A percentile compares a stretch with the other conserved stretches of the same genome.
Evolutionary conservation across 2,797 vertebrate species (phyloP).

Genomic region (Gymnopithys bicolor): DNA sequence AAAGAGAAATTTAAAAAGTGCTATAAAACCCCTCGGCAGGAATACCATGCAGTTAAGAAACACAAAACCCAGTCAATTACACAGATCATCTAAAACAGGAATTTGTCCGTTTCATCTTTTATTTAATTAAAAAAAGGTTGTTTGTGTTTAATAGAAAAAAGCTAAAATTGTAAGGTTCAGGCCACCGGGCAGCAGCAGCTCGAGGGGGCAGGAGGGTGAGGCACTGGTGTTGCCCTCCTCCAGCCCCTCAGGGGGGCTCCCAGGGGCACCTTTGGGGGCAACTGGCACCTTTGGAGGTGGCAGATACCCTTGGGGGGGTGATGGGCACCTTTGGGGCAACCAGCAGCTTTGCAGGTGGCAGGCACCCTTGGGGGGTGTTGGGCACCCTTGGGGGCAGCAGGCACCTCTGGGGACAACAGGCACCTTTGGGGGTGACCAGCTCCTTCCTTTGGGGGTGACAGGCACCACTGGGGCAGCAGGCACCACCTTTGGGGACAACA

Average conservation of each 20-base stretch:
- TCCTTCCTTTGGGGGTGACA: neutral
- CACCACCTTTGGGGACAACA: neutral
- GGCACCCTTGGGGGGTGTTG: neutral
- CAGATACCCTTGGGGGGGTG: neutral
- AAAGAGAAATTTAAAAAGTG: slow-evolving; percentile 74
- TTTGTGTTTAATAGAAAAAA: slow-evolving; percentile 72
- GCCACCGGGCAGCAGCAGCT: slow-evolving; percentile 57
- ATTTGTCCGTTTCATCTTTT: slow-evolving; percentile 49
- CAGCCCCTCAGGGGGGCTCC: neutral
- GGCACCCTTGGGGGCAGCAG: neutral
- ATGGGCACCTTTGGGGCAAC: neutral
- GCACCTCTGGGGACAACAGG: neutral
- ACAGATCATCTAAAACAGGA: slow-evolving; percentile 66
- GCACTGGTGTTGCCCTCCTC: neutral
- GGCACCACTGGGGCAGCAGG: neutral
- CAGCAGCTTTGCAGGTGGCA: neutral
- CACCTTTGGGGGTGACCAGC: neutral
- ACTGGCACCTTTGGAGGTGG: neutral
- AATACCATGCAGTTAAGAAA: slow-evolving; percentile 74
- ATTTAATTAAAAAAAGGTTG: slow-evolving; percentile 62
- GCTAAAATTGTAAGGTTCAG: slow-evolving; percentile 63
- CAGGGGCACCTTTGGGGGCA: neutral
- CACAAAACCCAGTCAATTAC: slow-evolving; percentile 61
- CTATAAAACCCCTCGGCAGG: slow-evolving; percentile 72
- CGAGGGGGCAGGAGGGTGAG: slow-evolving; percentile 17